phyloP scores from a whole-genome alignment of 2,797 vertebrate genomes.

The Periophthalmus magnuspinnatus region DNA sequence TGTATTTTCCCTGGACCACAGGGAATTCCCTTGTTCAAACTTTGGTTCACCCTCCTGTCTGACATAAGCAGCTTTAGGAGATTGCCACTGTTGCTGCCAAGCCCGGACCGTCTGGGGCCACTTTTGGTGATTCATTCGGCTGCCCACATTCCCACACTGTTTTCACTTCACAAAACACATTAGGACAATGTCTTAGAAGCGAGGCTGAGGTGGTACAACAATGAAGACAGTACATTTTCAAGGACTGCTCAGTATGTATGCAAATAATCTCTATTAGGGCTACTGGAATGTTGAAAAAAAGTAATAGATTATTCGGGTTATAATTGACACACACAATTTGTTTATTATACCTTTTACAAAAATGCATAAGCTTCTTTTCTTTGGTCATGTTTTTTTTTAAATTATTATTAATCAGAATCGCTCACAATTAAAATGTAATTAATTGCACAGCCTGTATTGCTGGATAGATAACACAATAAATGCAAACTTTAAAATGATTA shows the following conservation, averaged over 20 bases:
- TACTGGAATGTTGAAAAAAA: not conserved
- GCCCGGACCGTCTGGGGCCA: slow-evolving; percentile 45
- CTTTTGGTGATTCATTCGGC: slow-evolving; percentile 54
- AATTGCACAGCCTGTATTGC: not conserved
- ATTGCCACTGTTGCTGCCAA: slow-evolving; percentile 53
- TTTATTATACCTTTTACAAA: no score
- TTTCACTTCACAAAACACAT: slow-evolving; percentile 39
- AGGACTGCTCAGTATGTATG: not conserved
- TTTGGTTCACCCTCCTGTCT: slow-evolving; percentile 38
- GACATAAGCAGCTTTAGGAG: slow-evolving; percentile 52
- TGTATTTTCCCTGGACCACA: slow-evolving; percentile 21
- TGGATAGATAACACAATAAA: not conserved
- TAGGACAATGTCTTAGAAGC: slow-evolving; percentile 34
- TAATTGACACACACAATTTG: not conserved
- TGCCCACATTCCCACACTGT: slow-evolving; percentile 48
- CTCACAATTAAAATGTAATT: not conserved
- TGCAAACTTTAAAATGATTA: not conserved
- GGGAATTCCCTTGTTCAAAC: slow-evolving; percentile 47
- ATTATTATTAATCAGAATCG: not conserved
- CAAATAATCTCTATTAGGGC: not conserved
- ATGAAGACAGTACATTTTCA: slow-evolving; percentile 18
- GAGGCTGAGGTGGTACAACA: slow-evolving; percentile 37
- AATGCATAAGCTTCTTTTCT: no score
- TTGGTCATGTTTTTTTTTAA: not conserved
- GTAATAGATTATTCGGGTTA: not conserved